A percentile compares a stretch with the other conserved stretches of the same genome.
These are phyloP conservation scores for Urocolius indicus DNA, from an alignment of 2,113 vertebrate genomes.

Conservation along the genomic window DNA sequence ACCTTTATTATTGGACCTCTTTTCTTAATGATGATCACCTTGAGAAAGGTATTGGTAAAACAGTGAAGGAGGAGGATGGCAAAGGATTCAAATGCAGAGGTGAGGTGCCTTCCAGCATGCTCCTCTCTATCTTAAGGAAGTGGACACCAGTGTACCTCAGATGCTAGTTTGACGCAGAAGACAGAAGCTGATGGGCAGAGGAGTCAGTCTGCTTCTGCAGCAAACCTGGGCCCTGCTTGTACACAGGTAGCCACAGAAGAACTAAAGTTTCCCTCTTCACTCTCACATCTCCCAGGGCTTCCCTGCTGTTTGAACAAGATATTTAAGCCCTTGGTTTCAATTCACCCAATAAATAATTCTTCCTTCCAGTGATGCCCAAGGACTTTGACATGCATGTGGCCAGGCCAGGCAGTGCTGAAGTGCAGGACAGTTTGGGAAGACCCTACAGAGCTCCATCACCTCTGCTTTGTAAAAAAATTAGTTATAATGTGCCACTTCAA, in stretches of 20 bases:
- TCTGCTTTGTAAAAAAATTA: not conserved
- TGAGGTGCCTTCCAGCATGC: not conserved
- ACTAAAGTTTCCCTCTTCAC: not conserved
- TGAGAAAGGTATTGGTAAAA: not conserved
- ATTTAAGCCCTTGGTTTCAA: not conserved
- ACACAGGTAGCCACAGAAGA: not conserved
- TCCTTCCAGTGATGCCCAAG: not conserved
- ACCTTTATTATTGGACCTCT: not conserved
- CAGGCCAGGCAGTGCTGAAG: not conserved
- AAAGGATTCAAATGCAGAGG: not conserved
- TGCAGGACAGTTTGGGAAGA: not conserved
- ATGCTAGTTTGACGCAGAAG: not conserved
- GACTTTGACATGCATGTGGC: not conserved
- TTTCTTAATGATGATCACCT: not conserved
- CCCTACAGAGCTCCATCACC: not conserved
- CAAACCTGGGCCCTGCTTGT: not conserved
- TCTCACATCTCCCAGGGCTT: not conserved
- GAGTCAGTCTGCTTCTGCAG: not conserved
- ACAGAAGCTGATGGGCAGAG: not conserved
- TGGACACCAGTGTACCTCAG: not conserved
- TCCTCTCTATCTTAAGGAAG: not conserved
- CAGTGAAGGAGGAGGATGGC: not conserved
- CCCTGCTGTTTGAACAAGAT: not conserved
- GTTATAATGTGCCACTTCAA: accelerated
- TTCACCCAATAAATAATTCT: not conserved